Base-by-base conservation (phyloP, 2,888 invertebrate species). In the Zaprionus lineosus region DNA sequence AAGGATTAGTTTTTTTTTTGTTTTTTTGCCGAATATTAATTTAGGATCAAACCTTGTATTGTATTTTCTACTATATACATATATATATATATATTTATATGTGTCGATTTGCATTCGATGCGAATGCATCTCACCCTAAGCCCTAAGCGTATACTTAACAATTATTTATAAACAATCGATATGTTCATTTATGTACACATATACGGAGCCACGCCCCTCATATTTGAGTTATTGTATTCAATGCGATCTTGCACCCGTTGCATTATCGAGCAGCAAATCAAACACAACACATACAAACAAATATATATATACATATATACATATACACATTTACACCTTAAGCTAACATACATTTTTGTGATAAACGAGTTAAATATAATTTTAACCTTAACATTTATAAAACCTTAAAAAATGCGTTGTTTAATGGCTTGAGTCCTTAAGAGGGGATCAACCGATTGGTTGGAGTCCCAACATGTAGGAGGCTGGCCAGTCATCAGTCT, bases 281-380 rank as follows among this genome's bases (percentile, higher is more conserved):
- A 61, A 52, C 18, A 52, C 24, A 69, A 67, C 74, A 63, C 12
- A 52, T 24, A n/a, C n/a, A n/a, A n/a, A n/a, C n/a, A n/a, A n/a
- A n/a, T n/a, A n/a, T n/a, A n/a, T n/a, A n/a, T n/a, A n/a, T n/a
- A n/a, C n/a, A n/a, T n/a, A n/a, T n/a, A n/a, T n/a, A n/a, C n/a
- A n/a, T n/a, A n/a, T 39, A 59, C 44, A 71, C 65, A 69, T 71
- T 59, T 70, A 77, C 36, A 64, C 52, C 26, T 39, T 84, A 82
- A 82, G 83, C 39, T 74, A 84, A 75, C 48, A 81, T 84, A 74
- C 55, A 73, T 84, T 82, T 84, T 84, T 82, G 81, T 84, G 82
- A 82, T 86, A 86, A 74, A 85, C 62, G 64, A 72, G 64, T 79
- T 79, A 73, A 76, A 67, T 65, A 74, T 63, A 78, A 79, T 63